These are phyloP conservation scores for Euthynnus affinis DNA, from an alignment of 2,797 vertebrate genomes.

Conservation along the genomic window DNA sequence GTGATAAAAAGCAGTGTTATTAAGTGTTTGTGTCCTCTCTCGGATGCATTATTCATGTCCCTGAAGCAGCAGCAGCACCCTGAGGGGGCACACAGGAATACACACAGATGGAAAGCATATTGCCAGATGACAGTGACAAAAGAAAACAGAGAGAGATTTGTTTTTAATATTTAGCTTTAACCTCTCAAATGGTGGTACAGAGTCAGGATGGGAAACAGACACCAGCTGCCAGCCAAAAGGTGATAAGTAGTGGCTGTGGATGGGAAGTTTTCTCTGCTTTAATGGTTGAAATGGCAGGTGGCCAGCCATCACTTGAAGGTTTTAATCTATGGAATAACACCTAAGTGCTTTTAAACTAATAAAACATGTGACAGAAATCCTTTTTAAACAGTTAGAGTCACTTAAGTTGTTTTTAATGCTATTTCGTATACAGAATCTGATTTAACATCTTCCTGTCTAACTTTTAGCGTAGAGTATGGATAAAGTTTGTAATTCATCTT, in stretches of 20 bases:
- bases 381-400: conserved; percentile 5
- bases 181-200: not conserved
- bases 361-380: not conserved
- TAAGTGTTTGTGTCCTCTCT: conserved; percentile 28
- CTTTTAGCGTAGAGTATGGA: not conserved
- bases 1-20: conserved; percentile 28
- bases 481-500: not conserved
- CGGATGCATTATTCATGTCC: conserved; percentile 64
- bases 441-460: not conserved
- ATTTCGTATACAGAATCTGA: conserved; percentile 1
- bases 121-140: not conserved
- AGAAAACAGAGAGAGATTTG: conserved; percentile 17
- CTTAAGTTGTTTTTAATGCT: not conserved
- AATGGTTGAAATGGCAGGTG: conserved; percentile 20
- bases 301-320: not conserved
- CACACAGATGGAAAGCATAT: conserved; percentile 61
- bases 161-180: conserved; percentile 28
- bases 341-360: conserved; percentile 10
- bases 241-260: conserved; percentile 25
- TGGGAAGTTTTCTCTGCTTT: conserved; percentile 20
- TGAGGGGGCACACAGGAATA: conserved; percentile 35
- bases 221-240: conserved; percentile 32
- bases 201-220: conserved; percentile 31
- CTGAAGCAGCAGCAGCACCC: conserved; percentile 45
- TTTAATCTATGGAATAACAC: conserved; percentile 15